These are phyloP conservation scores for Synergus umbraculus DNA, from an alignment of 2,888 invertebrate species.

Conservation along the genomic window DNA sequence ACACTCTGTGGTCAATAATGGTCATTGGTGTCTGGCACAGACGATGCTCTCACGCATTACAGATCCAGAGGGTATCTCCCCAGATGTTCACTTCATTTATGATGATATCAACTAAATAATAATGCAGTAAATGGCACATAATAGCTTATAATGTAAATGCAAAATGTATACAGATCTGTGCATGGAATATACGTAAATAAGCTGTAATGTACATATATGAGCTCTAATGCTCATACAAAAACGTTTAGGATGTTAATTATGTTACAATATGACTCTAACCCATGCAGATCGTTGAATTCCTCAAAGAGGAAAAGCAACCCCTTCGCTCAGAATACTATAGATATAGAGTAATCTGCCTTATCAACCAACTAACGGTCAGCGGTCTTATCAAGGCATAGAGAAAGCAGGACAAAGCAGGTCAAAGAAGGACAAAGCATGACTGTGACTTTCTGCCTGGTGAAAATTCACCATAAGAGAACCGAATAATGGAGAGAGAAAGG, in stretches of 20 bases:
- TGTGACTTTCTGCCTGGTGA: neutral
- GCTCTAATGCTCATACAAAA: neutral
- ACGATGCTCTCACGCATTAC: conserved; percentile 24
- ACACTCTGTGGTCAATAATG: conserved; percentile 4
- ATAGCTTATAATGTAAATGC: neutral
- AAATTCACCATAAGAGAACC: neutral
- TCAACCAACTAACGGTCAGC: conserved; percentile 5
- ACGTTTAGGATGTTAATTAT: neutral
- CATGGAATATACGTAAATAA: neutral
- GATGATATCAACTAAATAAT: conserved; percentile 7
- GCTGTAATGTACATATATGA: neutral
- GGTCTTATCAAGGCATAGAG: conserved; percentile 14
- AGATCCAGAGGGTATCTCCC: conserved; percentile 16
- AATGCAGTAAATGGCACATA: neutral
- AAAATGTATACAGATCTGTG: neutral
- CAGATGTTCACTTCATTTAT: conserved; percentile 33
- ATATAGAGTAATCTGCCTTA: conserved; percentile 17
- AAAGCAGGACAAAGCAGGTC: conserved; percentile 9
- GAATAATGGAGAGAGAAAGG: neutral
- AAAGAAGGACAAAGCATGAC: conserved; percentile 3
- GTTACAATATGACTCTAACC: no score
- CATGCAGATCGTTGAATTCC: neutral
- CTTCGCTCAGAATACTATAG: neutral
- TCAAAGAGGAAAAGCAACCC: neutral
- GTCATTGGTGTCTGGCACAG: conserved; percentile 8